A percentile compares a stretch with the other conserved stretches of the same genome.
phyloP scores from a whole-genome alignment of 2,113 vertebrate genomes.

The Gallinago jamesoni region DNA sequence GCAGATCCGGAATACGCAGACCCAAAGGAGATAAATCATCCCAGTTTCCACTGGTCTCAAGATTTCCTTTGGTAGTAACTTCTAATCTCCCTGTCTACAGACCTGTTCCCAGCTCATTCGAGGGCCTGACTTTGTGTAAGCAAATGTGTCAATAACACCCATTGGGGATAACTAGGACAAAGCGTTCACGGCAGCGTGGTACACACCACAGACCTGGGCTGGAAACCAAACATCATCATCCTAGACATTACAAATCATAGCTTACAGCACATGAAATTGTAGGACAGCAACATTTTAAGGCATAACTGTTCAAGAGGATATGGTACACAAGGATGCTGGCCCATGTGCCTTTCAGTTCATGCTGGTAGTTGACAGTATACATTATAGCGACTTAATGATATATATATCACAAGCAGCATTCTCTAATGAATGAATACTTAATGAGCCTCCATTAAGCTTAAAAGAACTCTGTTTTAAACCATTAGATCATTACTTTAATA shows the following conservation, averaged over 20 bases:
- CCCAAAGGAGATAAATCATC: neutral
- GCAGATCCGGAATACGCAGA: neutral
- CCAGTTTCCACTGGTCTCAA: neutral
- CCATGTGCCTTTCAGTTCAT: neutral
- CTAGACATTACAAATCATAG: neutral
- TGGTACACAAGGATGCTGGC: neutral
- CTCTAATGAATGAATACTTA: conserved; percentile 29
- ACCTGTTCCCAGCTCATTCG: neutral
- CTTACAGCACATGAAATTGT: neutral
- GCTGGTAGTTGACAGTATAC: neutral
- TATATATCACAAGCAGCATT: conserved; percentile 8
- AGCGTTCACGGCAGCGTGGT: neutral
- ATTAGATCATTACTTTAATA: conserved; percentile 60
- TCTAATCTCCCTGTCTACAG: neutral
- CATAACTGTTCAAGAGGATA: neutral
- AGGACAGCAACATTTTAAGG: neutral
- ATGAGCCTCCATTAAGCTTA: conserved; percentile 11
- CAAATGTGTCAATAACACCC: neutral
- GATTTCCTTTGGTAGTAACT: neutral
- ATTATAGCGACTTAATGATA: neutral
- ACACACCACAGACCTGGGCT: neutral
- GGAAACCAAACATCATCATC: neutral
- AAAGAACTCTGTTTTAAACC: conserved; percentile 4
- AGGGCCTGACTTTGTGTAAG: neutral
- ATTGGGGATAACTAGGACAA: neutral